These are phyloP conservation scores for Desmophyllum pertusum DNA, from an alignment of 92 coral and sea anemone genomes.

Conservation along the genomic window DNA sequence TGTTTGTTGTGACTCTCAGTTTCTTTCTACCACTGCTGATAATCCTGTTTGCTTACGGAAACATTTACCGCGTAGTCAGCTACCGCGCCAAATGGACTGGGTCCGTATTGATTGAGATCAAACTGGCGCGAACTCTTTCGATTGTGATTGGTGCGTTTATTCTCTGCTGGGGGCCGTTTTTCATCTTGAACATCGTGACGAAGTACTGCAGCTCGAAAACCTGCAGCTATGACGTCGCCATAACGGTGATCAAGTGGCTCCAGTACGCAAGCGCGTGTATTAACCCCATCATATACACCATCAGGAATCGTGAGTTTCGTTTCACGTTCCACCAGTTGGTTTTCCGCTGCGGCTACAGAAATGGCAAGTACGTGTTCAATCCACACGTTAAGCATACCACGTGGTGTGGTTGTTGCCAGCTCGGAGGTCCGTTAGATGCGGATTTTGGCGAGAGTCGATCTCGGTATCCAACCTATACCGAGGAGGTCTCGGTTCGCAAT, in stretches of 20 bases:
- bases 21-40: conserved; percentile 74
- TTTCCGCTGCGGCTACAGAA: conserved; percentile 75
- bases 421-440: conserved; percentile 56
- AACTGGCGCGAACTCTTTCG: conserved; percentile 84
- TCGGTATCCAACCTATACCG: conserved; percentile 68
- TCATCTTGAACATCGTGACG: conserved; percentile 64
- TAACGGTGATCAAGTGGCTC: conserved; percentile 69
- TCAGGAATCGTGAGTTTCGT: conserved; percentile 85
- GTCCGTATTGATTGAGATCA: conserved; percentile 84
- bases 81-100: conserved; percentile 88
- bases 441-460: conserved; percentile 50
- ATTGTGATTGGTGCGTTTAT: conserved; percentile 87
- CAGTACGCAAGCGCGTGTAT: conserved; percentile 79
- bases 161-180: conserved; percentile 92
- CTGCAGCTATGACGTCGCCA: conserved; percentile 33
- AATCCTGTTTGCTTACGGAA: conserved; percentile 69
- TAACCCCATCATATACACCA: conserved; percentile 81
- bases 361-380: conserved; percentile 69
- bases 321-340: conserved; percentile 76
- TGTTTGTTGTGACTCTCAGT: conserved; percentile 67
- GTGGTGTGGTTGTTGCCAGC: conserved; percentile 55
- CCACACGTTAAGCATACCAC: conserved; percentile 27
- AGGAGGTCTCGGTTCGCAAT: conserved; percentile 42
- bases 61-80: conserved; percentile 79
- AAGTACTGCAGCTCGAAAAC: conserved; percentile 34